Conservation (phyloP, 37 sponge, comb jelly and placozoan genomes). For the Lycopodina hypogea region DNA sequence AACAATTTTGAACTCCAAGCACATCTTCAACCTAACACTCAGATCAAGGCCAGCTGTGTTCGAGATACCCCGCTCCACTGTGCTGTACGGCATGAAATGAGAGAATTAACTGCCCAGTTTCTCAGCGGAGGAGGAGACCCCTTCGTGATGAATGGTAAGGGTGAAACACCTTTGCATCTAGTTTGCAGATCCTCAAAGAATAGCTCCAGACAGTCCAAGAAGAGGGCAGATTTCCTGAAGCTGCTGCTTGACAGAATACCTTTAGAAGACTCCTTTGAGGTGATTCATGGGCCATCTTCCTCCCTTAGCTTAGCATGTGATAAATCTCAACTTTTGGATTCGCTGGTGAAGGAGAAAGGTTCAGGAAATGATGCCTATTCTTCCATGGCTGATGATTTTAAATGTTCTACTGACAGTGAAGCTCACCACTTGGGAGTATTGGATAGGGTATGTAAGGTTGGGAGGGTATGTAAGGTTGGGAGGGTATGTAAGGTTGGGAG, state of each 20-base stretch:
- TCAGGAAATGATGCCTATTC: not conserved
- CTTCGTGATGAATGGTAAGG: slow-evolving; percentile 38
- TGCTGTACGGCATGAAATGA: slow-evolving; percentile 43
- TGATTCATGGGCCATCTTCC: not conserved
- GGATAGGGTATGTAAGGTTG: slow-evolving; percentile 32
- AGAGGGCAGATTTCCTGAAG: slow-evolving; percentile 39
- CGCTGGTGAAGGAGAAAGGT: not conserved
- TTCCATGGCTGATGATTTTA: not conserved
- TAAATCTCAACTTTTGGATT: not conserved
- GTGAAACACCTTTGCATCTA: slow-evolving; percentile 70
- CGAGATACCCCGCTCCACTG: slow-evolving; percentile 66
- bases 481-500: too few species aligned
- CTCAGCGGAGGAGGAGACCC: slow-evolving; percentile 60
- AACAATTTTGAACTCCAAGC: slow-evolving; percentile 35
- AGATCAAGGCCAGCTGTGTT: slow-evolving; percentile 19
- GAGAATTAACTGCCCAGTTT: slow-evolving; percentile 32
- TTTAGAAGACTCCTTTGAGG: not conserved
- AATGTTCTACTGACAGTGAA: not conserved
- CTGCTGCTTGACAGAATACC: slow-evolving; percentile 45
- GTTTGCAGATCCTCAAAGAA: slow-evolving; percentile 46
- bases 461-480: too few species aligned
- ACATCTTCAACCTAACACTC: slow-evolving; percentile 44
- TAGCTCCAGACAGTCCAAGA: slow-evolving; percentile 33
- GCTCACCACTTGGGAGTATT: slow-evolving; percentile 19
- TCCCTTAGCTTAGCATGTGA: not conserved